Base-by-base conservation (phyloP, 2,113 vertebrate genomes). In the Microtus richardsoni region DNA sequence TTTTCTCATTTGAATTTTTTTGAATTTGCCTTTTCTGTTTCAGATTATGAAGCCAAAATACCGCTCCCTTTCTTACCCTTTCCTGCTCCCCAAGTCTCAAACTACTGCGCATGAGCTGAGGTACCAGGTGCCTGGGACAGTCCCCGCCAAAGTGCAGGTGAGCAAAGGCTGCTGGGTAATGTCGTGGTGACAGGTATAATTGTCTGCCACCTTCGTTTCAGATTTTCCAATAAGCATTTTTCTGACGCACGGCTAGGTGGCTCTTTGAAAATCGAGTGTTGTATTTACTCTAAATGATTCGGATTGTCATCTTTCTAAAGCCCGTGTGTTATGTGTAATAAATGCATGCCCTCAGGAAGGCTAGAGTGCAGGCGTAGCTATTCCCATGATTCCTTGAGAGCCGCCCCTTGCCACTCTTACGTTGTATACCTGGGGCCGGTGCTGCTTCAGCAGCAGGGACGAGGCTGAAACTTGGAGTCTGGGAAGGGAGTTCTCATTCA, bases 41-140 rank as follows among this genome's bases (percentile, higher is more conserved):
- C 80, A 99, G 99, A 99, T 99, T 2, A 98, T 99, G 99, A 99
- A 99, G 97, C 98, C 99, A 36, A 99, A 99, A 98, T 99, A 99
- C 91, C 98, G 99, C 4, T 99, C 99, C 3, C 98, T 99, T 86
- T 99, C 99, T 1, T 99, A 99, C 64, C 99, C 99, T 0, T 99
- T 98, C 92, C 99, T 99, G 36, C 98, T 99, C 93, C 99, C 99
- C 14, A 99, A 99, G 98, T 99, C 99, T 91, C 99, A 99, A 97
- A 98, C 97, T 89, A 99, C 99, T 0, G 99, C 99, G 0, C 98
- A 98, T 0, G 99, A 99, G 82, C 84, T 99, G 98, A 98, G 98
- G 11, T 99, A 99, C 91, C 98, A 99, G 87, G 99, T 99, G 80
- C 99, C 99, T 0, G 98, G 98, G 49, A 98, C 99, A 54, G 66